Evolutionary conservation across 2,888 invertebrate species (phyloP).

Genomic region (Cryptocephalus primarius): DNA sequence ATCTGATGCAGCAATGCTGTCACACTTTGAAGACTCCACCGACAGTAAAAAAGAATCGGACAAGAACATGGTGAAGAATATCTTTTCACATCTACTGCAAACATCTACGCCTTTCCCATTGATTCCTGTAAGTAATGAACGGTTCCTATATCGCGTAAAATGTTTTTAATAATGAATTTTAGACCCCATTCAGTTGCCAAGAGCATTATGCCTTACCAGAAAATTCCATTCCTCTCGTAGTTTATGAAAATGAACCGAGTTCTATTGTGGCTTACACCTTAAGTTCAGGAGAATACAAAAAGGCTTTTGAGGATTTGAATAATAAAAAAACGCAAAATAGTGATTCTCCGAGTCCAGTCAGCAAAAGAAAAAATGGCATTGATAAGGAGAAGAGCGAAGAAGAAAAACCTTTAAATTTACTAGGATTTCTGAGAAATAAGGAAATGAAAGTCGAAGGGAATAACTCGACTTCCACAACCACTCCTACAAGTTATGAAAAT

Average conservation of each 20-base stretch:
- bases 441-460: conserved; percentile 21
- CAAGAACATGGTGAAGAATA: conserved; percentile 53
- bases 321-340: conserved; percentile 14
- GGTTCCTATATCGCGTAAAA: background rate
- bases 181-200: conserved; percentile 50
- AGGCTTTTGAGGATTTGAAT: conserved; percentile 41
- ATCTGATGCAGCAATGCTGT: conserved; percentile 32
- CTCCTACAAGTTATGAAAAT: background rate
- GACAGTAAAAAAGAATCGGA: conserved; percentile 38
- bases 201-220: conserved; percentile 65
- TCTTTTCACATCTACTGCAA: conserved; percentile 56
- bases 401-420: conserved; percentile 28
- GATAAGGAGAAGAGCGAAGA: conserved; percentile 35
- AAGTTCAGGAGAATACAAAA: conserved; percentile 60
- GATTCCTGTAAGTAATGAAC: conserved; percentile 32
- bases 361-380: conserved; percentile 37
- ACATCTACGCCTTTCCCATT: conserved; percentile 38
- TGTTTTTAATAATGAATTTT: background rate
- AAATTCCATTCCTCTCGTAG: conserved; percentile 50
- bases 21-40: conserved; percentile 24
- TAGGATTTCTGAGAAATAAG: conserved; percentile 34
- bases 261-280: conserved; percentile 79
- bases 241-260: conserved; percentile 71
- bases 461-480: background rate
- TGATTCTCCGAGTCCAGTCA: conserved; percentile 38